phyloP scores from a whole-genome alignment of 2,888 invertebrate genomes.

The Cartodere bifasciata region DNA sequence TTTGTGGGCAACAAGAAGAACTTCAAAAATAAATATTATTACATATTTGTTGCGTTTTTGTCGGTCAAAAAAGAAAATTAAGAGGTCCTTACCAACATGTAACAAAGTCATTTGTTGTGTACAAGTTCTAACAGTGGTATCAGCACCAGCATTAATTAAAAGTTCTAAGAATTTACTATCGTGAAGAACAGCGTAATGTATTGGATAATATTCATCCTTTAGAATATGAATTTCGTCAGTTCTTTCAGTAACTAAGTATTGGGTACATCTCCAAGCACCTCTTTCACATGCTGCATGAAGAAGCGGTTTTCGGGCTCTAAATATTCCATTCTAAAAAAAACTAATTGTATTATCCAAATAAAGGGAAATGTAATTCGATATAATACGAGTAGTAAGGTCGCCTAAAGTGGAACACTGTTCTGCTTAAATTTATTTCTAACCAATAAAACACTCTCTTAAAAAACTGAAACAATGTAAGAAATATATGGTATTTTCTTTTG shows the following conservation, averaged over 20 bases:
- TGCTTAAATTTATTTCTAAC: too few species aligned
- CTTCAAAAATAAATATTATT: slow-evolving; percentile 23
- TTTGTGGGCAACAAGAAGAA: slow-evolving; percentile 56
- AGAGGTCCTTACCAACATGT: slow-evolving; percentile 42
- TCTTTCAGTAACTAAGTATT: slow-evolving; percentile 49
- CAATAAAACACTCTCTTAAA: too few species aligned
- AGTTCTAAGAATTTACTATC: slow-evolving; percentile 55
- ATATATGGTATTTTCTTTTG: too few species aligned
- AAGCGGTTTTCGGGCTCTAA: slow-evolving; percentile 46
- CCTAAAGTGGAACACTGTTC: too few species aligned
- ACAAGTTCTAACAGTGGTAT: slow-evolving; percentile 54
- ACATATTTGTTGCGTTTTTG: neutral
- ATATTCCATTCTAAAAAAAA: slow-evolving; percentile 32
- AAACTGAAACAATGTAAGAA: too few species aligned
- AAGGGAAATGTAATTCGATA: neutral
- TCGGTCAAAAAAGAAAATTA: neutral
- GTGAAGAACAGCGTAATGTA: slow-evolving; percentile 61
- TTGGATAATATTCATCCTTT: slow-evolving; percentile 66
- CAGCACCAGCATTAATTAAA: slow-evolving; percentile 53
- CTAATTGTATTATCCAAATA: neutral
- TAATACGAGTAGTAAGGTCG: too few species aligned
- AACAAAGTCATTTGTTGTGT: slow-evolving; percentile 60
- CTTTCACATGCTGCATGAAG: slow-evolving; percentile 57
- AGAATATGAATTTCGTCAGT: slow-evolving; percentile 58
- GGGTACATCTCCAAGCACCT: slow-evolving; percentile 59